phyloP scores from a whole-genome alignment of 2,888 invertebrate species.

The Platypus cylindrus region DNA sequence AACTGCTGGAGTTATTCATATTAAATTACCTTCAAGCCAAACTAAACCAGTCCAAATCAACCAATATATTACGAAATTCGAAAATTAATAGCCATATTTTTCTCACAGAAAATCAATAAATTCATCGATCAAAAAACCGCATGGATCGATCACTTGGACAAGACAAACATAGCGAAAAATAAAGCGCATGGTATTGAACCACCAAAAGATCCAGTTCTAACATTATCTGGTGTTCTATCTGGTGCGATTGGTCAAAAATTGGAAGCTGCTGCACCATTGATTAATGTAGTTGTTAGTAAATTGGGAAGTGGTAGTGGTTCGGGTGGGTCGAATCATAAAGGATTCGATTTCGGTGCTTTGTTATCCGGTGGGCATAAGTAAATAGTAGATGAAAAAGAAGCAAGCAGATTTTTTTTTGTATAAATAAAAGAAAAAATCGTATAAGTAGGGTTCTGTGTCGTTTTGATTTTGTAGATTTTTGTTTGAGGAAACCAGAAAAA shows the following conservation, averaged over 20 bases:
- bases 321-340: conserved; percentile 36
- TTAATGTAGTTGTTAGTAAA: conserved; percentile 55
- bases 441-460: no score
- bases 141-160: conserved; percentile 55
- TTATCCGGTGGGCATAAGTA: conserved; percentile 10
- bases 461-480: no score
- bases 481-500: no score
- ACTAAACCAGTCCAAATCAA: no score
- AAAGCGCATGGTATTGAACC: conserved; percentile 58
- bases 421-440: no score
- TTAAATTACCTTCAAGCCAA: no score
- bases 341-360: conserved; percentile 43
- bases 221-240: conserved; percentile 52
- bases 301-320: conserved; percentile 40
- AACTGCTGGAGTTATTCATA: no score
- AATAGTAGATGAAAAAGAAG: not conserved
- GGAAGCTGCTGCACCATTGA: conserved; percentile 38
- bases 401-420: not conserved
- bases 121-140: conserved; percentile 69
- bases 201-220: conserved; percentile 37
- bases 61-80: no score
- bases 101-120: conserved; percentile 73
- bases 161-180: conserved; percentile 62
- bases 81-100: no score
- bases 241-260: conserved; percentile 57